phyloP scores from a whole-genome alignment of 2,888 invertebrate species.

The Oscheius sp. region DNA sequence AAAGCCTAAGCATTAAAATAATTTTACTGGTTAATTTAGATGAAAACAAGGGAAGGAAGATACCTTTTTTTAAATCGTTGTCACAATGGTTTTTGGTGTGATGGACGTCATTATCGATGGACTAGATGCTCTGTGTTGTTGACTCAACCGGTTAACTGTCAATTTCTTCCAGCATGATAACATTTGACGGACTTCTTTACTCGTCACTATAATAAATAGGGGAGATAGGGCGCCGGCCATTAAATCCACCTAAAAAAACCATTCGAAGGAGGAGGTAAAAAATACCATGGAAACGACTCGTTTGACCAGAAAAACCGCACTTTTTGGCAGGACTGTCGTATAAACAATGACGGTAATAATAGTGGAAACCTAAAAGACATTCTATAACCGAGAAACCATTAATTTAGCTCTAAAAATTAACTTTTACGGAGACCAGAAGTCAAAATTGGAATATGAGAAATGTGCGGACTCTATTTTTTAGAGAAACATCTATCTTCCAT shows the following conservation, averaged over 20 bases:
- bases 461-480: too few species aligned
- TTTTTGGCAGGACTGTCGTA: neutral
- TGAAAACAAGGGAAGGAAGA: too few species aligned
- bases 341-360: neutral
- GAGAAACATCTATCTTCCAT: too few species aligned
- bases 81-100: neutral
- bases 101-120: neutral
- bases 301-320: neutral
- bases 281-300: neutral
- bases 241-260: neutral
- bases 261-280: too few species aligned
- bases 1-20: neutral
- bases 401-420: too few species aligned
- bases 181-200: neutral
- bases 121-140: neutral
- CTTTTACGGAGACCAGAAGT: too few species aligned
- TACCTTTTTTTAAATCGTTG: neutral
- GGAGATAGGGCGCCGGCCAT: conserved; percentile 1
- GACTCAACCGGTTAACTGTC: neutral
- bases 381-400: neutral
- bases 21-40: neutral
- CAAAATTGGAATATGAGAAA: too few species aligned
- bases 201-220: conserved; percentile 4
- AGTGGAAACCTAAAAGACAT: neutral
- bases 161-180: neutral